Percentiles rank a stretch among this genome's conserved stretches.
These are phyloP conservation scores for Lepus americanus DNA, from an alignment of 2,113 vertebrate genomes.

Conservation along the genomic window DNA sequence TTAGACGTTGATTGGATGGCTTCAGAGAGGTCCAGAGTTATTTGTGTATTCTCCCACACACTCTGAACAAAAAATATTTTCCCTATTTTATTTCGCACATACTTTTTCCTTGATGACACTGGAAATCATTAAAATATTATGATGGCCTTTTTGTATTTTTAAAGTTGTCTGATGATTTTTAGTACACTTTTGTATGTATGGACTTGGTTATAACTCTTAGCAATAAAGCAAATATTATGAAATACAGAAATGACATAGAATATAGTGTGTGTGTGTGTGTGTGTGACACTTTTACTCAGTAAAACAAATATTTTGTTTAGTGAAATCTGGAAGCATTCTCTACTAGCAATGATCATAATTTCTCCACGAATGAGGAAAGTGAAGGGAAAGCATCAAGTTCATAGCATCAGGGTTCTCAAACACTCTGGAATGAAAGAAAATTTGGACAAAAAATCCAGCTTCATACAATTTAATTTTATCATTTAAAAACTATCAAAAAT, in stretches of 20 bases:
- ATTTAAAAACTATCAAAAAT: not conserved
- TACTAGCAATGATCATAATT: not conserved
- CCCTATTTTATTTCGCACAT: not conserved
- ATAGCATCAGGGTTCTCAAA: not conserved
- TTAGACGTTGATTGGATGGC: not conserved
- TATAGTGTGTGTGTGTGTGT: not conserved
- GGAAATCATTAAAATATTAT: not conserved
- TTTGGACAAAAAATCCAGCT: not conserved
- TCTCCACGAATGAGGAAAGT: not conserved
- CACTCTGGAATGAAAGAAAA: not conserved
- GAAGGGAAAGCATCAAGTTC: not conserved
- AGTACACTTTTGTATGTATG: not conserved
- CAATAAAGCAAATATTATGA: not conserved
- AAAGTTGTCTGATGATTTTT: not conserved
- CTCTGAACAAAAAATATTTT: not conserved
- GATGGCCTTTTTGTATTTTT: not conserved
- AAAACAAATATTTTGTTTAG: not conserved
- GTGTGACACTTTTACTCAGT: not conserved
- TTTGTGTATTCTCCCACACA: not conserved
- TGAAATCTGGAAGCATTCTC: not conserved
- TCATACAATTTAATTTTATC: not conserved
- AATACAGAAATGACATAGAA: not conserved
- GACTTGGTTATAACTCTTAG: not conserved
- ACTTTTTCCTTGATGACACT: not conserved
- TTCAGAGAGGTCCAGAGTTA: not conserved